Evolutionary conservation across 2,113 vertebrate species (phyloP).

Genomic region (Mormoops blainvillei): DNA sequence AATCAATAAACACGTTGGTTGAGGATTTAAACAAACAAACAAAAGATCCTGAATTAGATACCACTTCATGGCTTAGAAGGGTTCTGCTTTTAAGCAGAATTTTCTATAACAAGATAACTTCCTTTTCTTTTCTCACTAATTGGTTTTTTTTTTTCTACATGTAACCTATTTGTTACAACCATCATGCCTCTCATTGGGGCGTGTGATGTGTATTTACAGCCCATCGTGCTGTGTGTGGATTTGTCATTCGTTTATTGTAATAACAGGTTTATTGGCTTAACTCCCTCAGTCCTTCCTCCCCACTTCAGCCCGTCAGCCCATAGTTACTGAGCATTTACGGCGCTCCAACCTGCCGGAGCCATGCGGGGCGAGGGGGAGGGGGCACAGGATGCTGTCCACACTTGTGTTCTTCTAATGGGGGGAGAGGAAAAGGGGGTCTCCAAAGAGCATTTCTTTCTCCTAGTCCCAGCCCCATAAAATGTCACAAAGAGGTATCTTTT

Average conservation of each 20-base stretch:
- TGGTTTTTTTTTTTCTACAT: neutral
- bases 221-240: rapidly evolving
- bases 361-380: neutral
- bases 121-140: neutral
- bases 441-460: neutral
- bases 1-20: too few species aligned
- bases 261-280: neutral
- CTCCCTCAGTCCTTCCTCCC: too few species aligned
- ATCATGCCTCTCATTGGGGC: neutral
- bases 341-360: neutral
- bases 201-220: rapidly evolving
- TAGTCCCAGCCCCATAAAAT: neutral
- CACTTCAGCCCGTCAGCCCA: neutral
- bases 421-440: neutral
- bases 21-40: too few species aligned
- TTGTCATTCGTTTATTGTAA: neutral
- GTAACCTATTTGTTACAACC: neutral
- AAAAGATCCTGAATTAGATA: neutral
- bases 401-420: neutral
- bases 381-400: neutral
- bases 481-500: neutral
- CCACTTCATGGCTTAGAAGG: neutral
- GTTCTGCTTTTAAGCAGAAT: neutral
- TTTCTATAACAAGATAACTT: neutral
- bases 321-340: neutral